Conservation (phyloP, 2,888 invertebrate species). For the Crepidodera aurea region DNA sequence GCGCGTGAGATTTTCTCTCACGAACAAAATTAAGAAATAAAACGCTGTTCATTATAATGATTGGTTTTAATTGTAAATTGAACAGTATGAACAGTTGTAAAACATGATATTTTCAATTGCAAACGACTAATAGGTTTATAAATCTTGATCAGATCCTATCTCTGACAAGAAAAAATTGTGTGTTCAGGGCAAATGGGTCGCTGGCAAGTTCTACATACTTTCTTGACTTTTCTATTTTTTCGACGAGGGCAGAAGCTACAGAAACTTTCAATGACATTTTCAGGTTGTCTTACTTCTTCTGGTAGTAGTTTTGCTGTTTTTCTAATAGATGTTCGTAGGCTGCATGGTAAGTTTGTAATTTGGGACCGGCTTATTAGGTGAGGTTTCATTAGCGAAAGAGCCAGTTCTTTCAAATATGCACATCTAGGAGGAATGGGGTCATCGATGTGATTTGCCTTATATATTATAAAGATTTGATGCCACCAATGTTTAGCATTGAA, state of each 20-base stretch:
- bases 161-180: not conserved
- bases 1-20: not conserved
- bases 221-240: not conserved
- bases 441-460: not conserved
- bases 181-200: not conserved
- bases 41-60: not conserved
- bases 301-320: not conserved
- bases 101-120: not conserved
- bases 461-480: not conserved
- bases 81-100: not conserved
- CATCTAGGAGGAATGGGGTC: not conserved
- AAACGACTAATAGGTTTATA: not conserved
- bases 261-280: not conserved
- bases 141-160: slow-evolving; percentile 1
- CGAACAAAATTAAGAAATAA: not conserved
- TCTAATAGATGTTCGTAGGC: not conserved
- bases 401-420: not conserved
- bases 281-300: not conserved
- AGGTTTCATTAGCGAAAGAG: not conserved
- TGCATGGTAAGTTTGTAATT: not conserved
- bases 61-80: not conserved
- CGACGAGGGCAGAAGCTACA: not conserved
- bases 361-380: not conserved
- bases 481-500: slow-evolving; percentile 16
- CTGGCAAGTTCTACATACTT: not conserved